A percentile compares a stretch with the other conserved stretches of the same genome.
Conservation (phyloP, 37 sponge, comb jelly and placozoan species). For the Haliclona indistincta region DNA sequence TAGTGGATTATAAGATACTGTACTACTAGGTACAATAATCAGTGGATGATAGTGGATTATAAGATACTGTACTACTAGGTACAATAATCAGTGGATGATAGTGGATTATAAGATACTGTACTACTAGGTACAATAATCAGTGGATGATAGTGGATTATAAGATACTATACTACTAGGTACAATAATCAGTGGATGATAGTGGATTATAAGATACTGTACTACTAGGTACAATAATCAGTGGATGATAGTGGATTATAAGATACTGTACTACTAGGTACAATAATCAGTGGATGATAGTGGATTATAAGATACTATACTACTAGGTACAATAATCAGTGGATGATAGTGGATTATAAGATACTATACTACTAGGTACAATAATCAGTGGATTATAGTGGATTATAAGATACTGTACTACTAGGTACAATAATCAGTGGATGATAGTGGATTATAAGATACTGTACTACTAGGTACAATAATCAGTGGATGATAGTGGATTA, state of each 20-base stretch:
- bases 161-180: slow-evolving; percentile 64
- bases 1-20: slow-evolving; percentile 92
- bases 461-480: slow-evolving; percentile 84
- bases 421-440: slow-evolving; percentile 98
- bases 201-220: slow-evolving; percentile 93
- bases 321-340: slow-evolving; percentile 96
- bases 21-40: slow-evolving; percentile 84
- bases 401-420: slow-evolving; percentile 88
- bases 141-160: slow-evolving; percentile 99
- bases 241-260: slow-evolving; percentile 97
- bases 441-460: slow-evolving; percentile 91
- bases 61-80: slow-evolving; percentile 79
- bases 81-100: slow-evolving; percentile 98
- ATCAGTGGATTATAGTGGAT: slow-evolving; percentile 98
- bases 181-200: slow-evolving; percentile 98
- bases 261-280: slow-evolving; percentile 81
- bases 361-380: slow-evolving; percentile 84
- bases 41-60: slow-evolving; percentile 99
- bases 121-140: slow-evolving; percentile 87
- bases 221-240: slow-evolving; percentile 92
- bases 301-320: slow-evolving; percentile 91
- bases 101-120: slow-evolving; percentile 93
- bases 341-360: slow-evolving; percentile 95
- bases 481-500: slow-evolving; percentile 99
- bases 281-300: slow-evolving; percentile 98